Conservation (phyloP, 2,113 vertebrate genomes). For the Tachycineta bicolor region DNA sequence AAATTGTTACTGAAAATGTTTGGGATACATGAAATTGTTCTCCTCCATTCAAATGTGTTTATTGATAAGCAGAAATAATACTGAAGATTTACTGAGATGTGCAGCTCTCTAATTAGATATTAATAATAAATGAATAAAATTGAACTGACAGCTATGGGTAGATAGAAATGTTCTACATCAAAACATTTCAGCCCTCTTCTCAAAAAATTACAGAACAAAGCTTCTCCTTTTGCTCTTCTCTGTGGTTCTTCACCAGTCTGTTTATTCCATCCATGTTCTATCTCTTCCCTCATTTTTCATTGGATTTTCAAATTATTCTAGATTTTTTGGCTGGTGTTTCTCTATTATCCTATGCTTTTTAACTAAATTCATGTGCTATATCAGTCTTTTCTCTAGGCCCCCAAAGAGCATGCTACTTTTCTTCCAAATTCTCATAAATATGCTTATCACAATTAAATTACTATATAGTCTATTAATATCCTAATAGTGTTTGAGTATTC, state of each 20-base stretch:
- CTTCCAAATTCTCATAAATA: neutral
- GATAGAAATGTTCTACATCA: neutral
- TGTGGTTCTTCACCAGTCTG: neutral
- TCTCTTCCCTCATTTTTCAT: neutral
- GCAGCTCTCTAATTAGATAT: neutral
- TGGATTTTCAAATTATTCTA: neutral
- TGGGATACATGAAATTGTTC: neutral
- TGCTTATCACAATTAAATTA: neutral
- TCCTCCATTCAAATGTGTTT: neutral
- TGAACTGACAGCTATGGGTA: neutral
- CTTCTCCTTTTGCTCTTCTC: neutral
- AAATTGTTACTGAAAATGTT: neutral
- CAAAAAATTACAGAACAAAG: neutral
- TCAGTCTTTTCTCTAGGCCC: neutral
- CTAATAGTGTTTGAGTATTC: neutral
- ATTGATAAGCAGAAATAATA: neutral
- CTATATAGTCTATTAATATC: neutral
- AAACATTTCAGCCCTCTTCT: neutral
- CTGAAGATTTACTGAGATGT: neutral
- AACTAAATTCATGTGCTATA: neutral
- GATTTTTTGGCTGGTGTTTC: neutral
- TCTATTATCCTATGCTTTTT: neutral
- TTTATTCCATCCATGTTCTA: neutral
- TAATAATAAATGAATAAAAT: neutral
- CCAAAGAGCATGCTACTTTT: neutral